Percentiles rank a stretch among this genome's conserved stretches.
These are phyloP conservation scores for Dromaius novaehollandiae DNA, from an alignment of 2,113 vertebrate genomes.

Conservation along the genomic window DNA sequence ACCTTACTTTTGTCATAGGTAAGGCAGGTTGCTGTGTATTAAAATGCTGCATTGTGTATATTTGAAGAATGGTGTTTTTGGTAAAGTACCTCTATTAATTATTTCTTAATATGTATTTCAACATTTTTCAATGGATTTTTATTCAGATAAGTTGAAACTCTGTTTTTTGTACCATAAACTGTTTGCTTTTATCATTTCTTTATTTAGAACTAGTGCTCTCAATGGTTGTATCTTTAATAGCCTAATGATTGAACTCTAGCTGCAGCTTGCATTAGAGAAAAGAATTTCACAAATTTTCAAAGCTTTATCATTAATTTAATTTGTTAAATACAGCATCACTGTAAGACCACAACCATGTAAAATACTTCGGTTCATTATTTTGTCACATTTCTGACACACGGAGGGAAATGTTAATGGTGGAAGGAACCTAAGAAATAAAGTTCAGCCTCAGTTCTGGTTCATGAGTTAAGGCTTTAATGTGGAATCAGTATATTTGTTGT, in stretches of 20 bases:
- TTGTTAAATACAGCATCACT: neutral
- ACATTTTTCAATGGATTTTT: conserved; percentile 46
- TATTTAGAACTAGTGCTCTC: neutral
- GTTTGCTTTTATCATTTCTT: conserved; percentile 11
- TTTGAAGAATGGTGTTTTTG: conserved; percentile 64
- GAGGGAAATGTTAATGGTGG: neutral
- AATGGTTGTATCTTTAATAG: neutral
- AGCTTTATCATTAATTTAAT: neutral
- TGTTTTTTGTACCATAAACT: neutral
- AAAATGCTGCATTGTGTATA: conserved; percentile 58
- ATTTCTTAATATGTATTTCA: neutral
- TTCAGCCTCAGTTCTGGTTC: conserved; percentile 1
- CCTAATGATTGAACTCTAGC: neutral
- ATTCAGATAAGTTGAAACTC: conserved; percentile 1
- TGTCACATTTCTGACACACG: conserved; percentile 30
- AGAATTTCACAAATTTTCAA: neutral
- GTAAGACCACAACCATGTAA: neutral
- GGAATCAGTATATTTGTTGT: neutral
- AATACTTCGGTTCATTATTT: neutral
- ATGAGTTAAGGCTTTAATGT: neutral
- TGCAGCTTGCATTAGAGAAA: neutral
- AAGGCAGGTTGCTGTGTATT: conserved; percentile 61
- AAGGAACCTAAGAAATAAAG: conserved; percentile 51
- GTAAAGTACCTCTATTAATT: conserved; percentile 64
- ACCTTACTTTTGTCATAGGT: conserved; percentile 57